Base-by-base conservation (phyloP, 2,888 invertebrate genomes). In the Encarsia formosa region DNA sequence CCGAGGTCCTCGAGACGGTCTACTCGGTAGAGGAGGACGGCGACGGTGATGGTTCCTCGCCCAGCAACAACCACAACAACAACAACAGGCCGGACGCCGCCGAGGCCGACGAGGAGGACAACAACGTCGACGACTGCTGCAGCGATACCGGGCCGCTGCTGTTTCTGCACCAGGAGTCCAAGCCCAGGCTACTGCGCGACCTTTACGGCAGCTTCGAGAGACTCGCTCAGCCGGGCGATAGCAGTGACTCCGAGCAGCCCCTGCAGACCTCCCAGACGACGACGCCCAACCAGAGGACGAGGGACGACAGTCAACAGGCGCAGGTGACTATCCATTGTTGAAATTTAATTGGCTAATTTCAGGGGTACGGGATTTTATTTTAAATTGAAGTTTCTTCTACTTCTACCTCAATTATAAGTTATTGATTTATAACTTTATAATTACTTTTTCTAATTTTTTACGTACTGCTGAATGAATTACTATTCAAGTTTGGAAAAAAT, bases 21-120 rank as follows among this genome's bases (percentile, higher is more conserved):
- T 91, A 89, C 75, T 89, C 89, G 62, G 89, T 91, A 0, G 91
- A 91, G 69, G 91, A 91, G 70, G 91, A 91, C 70, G 86, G 79
- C 0, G 89, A 90, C 63, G 81, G 78, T 24, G 84, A 85, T 15
- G 31, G 26, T 16, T n/a, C n/a, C n/a, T 16, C 11, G 41, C 29
- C 16, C 29, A 20, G 42, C 32, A 32, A 43, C 32, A 22, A 43
- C 15, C 22, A 43, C 31, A 22, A 43, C 32, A 20, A 19, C 26
- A 34, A 45, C 9, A 37, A 20, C 34, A 44, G 29, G 31, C 40
- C 23, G 6, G 46, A n/a, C 23, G 38, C 8, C 13, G 11, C 8
- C 11, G 45, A 47, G 23, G 46, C 41, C 38, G 52, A 48, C 37
- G 52, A 53, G 38, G 52, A 42, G 43, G 47, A 52, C 37, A 46